Evolutionary conservation across 2,113 vertebrate species (phyloP).

Genomic region (Panurus biarmicus): DNA sequence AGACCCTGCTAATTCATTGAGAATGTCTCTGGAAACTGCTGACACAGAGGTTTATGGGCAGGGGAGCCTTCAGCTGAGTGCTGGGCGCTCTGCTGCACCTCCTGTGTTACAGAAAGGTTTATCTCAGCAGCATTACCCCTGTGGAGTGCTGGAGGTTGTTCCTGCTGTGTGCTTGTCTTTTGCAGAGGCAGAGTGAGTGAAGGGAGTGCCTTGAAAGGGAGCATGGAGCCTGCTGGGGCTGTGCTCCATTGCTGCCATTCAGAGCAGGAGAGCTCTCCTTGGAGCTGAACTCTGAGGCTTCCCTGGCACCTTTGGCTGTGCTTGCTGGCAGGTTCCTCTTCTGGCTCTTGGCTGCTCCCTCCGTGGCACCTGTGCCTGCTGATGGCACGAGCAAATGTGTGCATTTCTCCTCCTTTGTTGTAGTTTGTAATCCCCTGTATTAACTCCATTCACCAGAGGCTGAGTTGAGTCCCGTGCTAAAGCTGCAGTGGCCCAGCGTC

Average conservation of each 20-base stretch:
- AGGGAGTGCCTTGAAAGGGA: background rate
- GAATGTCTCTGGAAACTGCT: background rate
- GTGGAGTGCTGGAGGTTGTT: background rate
- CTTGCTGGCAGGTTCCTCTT: background rate
- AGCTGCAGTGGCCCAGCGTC: background rate
- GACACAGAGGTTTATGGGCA: background rate
- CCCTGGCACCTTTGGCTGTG: background rate
- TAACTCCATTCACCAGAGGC: background rate
- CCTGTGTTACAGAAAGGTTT: background rate
- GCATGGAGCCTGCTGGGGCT: background rate
- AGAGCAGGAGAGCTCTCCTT: background rate
- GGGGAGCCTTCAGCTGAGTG: background rate
- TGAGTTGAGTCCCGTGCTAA: background rate
- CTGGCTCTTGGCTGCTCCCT: background rate
- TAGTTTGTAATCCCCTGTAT: background rate
- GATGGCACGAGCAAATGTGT: background rate
- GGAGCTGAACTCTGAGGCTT: fast-evolving
- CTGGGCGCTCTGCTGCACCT: background rate
- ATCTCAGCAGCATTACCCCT: background rate
- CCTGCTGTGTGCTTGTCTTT: background rate
- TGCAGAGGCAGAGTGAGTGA: fast-evolving
- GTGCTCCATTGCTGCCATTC: background rate
- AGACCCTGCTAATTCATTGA: background rate
- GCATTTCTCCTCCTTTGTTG: background rate
- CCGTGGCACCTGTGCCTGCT: background rate